Evolutionary conservation across 2,888 invertebrate genomes (phyloP), one percentile per base, ranked within the genome.

Genomic region (Pollenia griseotomentosa): DNA sequence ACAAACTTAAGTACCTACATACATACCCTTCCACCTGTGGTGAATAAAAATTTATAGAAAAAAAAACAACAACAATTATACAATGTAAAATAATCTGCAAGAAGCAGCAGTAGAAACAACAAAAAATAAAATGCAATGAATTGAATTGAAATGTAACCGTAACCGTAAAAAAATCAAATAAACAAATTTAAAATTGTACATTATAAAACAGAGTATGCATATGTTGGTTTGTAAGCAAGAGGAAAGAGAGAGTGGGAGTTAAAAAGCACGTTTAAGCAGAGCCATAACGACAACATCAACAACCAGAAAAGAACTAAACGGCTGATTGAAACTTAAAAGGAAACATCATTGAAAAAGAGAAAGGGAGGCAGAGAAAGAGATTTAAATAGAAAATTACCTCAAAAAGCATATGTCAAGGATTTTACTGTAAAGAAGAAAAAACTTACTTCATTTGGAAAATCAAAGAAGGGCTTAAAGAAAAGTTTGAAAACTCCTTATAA

Each of bases 131-230:
- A 66, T 78, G 40, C 55, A 70, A 83, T 71, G 70, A 71, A 77
- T 77, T 70, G 71, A 63, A 83, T 70, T 70, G 70, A 70, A 77
- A 78, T 71, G 71, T 65, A 77, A 78, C 55, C 19, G 71, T 65
- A 77, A 78, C 55, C 19, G 2, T 19, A 19, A 19, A 19, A 19
- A 19, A 19, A 19, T 2, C 19, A 19, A n/a, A n/a, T 2, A 19
- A 19, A 19, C 19, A 19, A 19, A 19, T 19, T 19, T 19, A 1
- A 19, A 19, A 19, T 19, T 19, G 19, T 19, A 19, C 4, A 33
- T 33, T 33, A 33, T 33, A 33, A 33, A 33, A 33, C 33, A 33
- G 33, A 33, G 33, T 33, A 33, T 33, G 33, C 3, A 33, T 33
- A 33, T 33, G 33, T 33, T 33, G 33, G 33, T 33, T 2, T 33